These are phyloP conservation scores for Leptinotarsa haldemani DNA, from an alignment of 2,888 invertebrate species.

Conservation along the genomic window DNA sequence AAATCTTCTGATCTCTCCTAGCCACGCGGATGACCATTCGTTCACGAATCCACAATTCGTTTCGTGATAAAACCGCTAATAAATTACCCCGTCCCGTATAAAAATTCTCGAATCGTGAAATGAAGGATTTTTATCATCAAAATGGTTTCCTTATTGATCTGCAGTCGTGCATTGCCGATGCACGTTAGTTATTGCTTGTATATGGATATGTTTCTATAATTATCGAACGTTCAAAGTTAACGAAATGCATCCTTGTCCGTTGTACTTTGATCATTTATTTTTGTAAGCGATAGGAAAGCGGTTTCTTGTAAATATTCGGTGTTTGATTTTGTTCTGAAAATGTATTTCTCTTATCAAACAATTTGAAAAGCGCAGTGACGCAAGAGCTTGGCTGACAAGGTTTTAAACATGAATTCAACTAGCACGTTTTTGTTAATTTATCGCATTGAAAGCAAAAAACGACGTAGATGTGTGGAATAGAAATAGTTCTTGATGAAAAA, in stretches of 20 bases:
- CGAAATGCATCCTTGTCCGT: slow-evolving; percentile 3
- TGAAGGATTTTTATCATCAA: slow-evolving; percentile 1
- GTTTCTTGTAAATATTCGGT: slow-evolving; percentile 3
- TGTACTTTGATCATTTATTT: slow-evolving; percentile 9
- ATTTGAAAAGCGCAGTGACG: neutral
- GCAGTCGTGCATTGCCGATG: neutral
- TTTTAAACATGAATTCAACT: neutral
- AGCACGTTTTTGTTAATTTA: no score
- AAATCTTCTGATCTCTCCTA: neutral
- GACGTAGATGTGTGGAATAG: no score
- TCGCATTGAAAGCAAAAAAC: no score
- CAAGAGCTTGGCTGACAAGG: neutral
- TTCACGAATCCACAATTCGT: slow-evolving; percentile 27
- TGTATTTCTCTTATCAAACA: neutral
- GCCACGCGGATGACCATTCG: slow-evolving; percentile 7
- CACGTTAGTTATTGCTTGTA: slow-evolving; percentile 2
- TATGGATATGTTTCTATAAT: slow-evolving; percentile 18
- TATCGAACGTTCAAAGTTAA: slow-evolving; percentile 8
- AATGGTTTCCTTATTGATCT: slow-evolving; percentile 15
- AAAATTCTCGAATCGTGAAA: slow-evolving; percentile 8
- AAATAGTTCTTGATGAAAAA: no score
- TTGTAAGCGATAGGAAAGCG: slow-evolving; percentile 3
- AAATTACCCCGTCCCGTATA: neutral
- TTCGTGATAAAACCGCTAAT: slow-evolving; percentile 4
- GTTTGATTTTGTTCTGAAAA: slow-evolving; percentile 4